Base-by-base conservation (phyloP, 2,797 vertebrate species). In the Scarus forsteni region DNA sequence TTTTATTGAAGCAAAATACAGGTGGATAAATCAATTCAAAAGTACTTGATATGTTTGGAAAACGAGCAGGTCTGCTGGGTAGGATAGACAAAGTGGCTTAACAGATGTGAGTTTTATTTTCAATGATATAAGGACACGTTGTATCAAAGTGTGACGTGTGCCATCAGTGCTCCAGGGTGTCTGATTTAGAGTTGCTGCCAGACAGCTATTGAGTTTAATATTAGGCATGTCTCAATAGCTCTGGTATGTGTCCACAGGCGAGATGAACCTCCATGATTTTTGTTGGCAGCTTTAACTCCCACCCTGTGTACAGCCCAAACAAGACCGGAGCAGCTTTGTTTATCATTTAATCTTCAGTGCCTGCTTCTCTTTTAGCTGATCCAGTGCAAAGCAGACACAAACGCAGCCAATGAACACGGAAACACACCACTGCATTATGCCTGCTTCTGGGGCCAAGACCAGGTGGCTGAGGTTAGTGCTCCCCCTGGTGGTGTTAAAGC, bases 361-460 rank as follows among this genome's bases (percentile, higher is more conserved):
- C 27, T 61, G 62, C 64, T 63, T 74, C 38, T 48, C 66, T 40
- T 91, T 61, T 45, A 99, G 98, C 92, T 99, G 84, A 93, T 99
- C 73, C 98, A 99, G 92, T 98, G 96, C 91, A 99, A 99, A 89
- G 98, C 96, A 5, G 98, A 99, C 85, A 96, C 96, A 68, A 99
- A 98, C 9, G 95, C 98, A 0, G 95, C 96, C 68, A 99, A 99
- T 0, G 98, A 99, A 66, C 98, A 99, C 0, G 98, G 98, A 39
- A 99, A 99, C 92, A 95, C 96, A 1, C 95, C 98, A 0, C 95
- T 99, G 83, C 98, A 99, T 90, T 99, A 99, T 0, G 97, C 97
- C 78, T 99, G 98, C 89, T 99, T 99, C 92, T 99, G 98, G 98
- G 97, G 95, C 34, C 97, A 99, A 1, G 96, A 98, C 67, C 90